Evolutionary conservation across 2,888 invertebrate genomes (phyloP), one percentile per base, ranked within the genome.

Genomic region (Chalcosyrphus nemorum): DNA sequence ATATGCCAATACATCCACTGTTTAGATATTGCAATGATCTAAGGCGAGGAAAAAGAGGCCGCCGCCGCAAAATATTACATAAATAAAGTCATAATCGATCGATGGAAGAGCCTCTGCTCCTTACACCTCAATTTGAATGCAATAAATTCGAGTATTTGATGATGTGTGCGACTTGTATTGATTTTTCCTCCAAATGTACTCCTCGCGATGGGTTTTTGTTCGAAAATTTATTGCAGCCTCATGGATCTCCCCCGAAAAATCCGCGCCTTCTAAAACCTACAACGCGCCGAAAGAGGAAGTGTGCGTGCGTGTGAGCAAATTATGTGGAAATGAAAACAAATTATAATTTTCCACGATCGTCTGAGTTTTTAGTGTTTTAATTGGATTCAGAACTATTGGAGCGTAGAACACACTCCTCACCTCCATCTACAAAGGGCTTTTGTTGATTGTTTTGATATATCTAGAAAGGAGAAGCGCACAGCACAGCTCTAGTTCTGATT

Each of bases 61-160:
- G 15, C 57, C 13, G 9, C 15, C 43, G 43, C 41, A 41, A 43
- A 43, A 32, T 35, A 54, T 54, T 54, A 43, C n/a, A 68, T 54
- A 68, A 68, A 68, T 68, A 54, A 54, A 54, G 54, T 54, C 41
- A 54, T 54, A 54, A 68, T 43, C 68, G 54, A 54, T 68, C 41
- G 15, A 38, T 19, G n/a, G 63, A 45, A 0, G 13, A 15, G 47
- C 21, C 21, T 21, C 24, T 24, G 21, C 21, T 47, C 29, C 24
- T 43, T 32, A n/a, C n/a, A n/a, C 41, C 66, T 50, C 21, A 19
- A 24, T 29, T 17, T 29, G 29, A 43, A 41, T 54, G 68, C 38
- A 27, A 68, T 68, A 68, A 68, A 54, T 68, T 68, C 54, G 43
- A 68, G 41, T 54, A 68, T 43, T 68, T 68, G 54, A 68, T 32